A percentile compares a stretch with the other conserved stretches of the same genome.
phyloP scores from a whole-genome alignment of 92 coral and sea anemone species.

The Chrysogorgia sp. region DNA sequence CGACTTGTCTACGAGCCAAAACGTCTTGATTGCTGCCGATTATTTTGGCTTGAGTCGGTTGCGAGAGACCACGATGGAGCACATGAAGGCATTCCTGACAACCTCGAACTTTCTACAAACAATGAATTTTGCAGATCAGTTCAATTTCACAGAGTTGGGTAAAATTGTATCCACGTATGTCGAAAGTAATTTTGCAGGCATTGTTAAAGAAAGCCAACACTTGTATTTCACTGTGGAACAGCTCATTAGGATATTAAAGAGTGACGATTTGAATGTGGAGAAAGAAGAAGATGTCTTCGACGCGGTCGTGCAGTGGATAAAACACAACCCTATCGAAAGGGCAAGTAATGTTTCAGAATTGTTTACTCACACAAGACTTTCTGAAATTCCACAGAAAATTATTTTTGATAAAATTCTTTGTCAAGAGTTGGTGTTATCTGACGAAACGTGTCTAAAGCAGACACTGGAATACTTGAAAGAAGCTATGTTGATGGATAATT shows the following conservation, averaged over 20 bases:
- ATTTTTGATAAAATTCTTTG: conserved; percentile 23
- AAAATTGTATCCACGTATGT: conserved; percentile 16
- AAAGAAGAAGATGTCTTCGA: conserved; percentile 42
- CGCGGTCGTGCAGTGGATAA: conserved; percentile 30
- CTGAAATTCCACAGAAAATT: conserved; percentile 22
- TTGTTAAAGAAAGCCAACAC: conserved; percentile 9
- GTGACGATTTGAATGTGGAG: conserved; percentile 35
- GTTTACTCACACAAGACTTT: conserved; percentile 17
- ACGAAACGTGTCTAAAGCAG: background rate
- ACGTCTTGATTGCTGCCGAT: conserved; percentile 39
- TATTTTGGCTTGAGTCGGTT: conserved; percentile 17
- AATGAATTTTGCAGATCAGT: conserved; percentile 31
- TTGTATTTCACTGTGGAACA: conserved; percentile 24
- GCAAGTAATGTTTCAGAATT: background rate
- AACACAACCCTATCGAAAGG: background rate
- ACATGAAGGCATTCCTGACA: conserved; percentile 31
- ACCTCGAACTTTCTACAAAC: conserved; percentile 34
- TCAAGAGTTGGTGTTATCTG: conserved; percentile 25
- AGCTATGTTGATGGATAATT: conserved; percentile 9
- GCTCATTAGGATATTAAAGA: conserved; percentile 12
- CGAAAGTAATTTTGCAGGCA: conserved; percentile 13
- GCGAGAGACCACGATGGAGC: conserved; percentile 11
- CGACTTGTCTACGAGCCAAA: conserved; percentile 22
- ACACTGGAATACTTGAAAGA: conserved; percentile 32
- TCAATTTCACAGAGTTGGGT: conserved; percentile 17